These are phyloP conservation scores for Pteronotus mesoamericanus DNA, from an alignment of 2,797 vertebrate species.

Conservation along the genomic window DNA sequence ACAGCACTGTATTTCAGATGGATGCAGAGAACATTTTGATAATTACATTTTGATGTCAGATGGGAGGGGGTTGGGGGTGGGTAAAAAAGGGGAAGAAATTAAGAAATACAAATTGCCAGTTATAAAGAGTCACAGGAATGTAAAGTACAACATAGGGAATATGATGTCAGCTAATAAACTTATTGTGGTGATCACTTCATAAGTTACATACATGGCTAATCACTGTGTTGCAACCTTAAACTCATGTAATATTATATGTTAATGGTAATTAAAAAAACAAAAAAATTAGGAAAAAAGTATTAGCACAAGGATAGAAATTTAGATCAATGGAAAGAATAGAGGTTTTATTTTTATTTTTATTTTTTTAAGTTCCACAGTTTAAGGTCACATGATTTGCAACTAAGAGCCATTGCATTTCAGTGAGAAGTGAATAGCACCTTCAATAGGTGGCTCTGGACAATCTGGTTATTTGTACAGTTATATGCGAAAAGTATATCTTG, in stretches of 20 bases:
- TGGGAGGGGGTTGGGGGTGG: neutral
- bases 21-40: neutral
- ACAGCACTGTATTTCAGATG: neutral
- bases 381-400: neutral
- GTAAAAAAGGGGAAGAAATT: neutral
- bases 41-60: neutral
- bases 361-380: neutral
- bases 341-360: neutral
- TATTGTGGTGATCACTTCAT: neutral
- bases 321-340: neutral
- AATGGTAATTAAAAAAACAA: no score
- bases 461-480: neutral
- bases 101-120: neutral
- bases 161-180: neutral
- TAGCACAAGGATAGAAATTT: neutral
- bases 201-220: neutral
- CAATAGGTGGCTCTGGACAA: neutral
- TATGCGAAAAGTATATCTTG: neutral
- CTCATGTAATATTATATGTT: neutral
- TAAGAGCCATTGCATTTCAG: neutral
- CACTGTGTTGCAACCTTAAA: neutral
- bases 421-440: neutral
- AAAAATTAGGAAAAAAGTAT: neutral
- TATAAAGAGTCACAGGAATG: neutral
- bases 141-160: neutral